Evolutionary conservation across 2,888 invertebrate genomes (phyloP), one percentile per base, ranked within the genome.

Genomic region (Tetragnatha montana): DNA sequence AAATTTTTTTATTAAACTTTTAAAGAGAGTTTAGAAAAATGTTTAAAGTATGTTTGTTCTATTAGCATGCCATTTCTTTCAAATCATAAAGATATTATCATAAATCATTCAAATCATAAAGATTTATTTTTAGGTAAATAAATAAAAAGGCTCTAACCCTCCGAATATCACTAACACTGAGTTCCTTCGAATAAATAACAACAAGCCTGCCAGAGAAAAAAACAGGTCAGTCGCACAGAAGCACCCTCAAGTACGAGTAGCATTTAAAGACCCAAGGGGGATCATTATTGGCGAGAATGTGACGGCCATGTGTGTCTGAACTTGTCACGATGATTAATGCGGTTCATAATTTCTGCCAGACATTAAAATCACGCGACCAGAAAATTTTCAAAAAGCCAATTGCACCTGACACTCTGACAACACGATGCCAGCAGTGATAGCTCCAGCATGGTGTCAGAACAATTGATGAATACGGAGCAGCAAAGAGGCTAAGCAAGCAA

Each of bases 361-460:
- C 82, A 88, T 88, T 81, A 88, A 88, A 82, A 21, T 50, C 79
- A 82, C 47, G 60, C 78, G 69, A 81, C 81, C 82, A 82, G 79
- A 88, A 88, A 60, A 83, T 78, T 88, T 78, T 73, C 79, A 78
- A 71, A 79, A 88, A 88, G 88, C 81, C 88, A 88, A 82, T 88
- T 83, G 88, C 88, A 88, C 76, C 70, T 88, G 88, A 82, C 82
- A 78, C 74, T 88, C 82, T 88, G 88, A 82, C 88, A 88, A 88
- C 70, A 21, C 35, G 76, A 50, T n/a, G 75, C 76, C 69, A 76
- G 70, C 73, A 87, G 76, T 69, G 47, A 75, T 69, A 81, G 60
- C 17, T 60, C 4, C 22, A 76, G 47, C 69, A 69, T 50, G 69
- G 69, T 87, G 50, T 81, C 75, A 81, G 74, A 75, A 49, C 6